A percentile compares a stretch with the other conserved stretches of the same genome.
These are phyloP conservation scores for Hemithea aestivaria DNA, from an alignment of 2,888 invertebrate species.

Conservation along the genomic window DNA sequence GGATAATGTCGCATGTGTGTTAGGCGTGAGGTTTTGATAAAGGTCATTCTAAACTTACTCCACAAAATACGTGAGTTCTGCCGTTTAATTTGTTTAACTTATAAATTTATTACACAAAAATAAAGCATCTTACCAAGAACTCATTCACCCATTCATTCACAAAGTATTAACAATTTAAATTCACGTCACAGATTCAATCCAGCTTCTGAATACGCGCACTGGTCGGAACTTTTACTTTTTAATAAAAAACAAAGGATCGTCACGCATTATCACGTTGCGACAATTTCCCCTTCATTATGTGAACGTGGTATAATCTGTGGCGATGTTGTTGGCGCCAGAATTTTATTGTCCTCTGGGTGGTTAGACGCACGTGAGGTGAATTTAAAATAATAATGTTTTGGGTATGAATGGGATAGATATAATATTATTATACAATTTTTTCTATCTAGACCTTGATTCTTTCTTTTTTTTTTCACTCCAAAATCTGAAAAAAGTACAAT, in stretches of 20 bases:
- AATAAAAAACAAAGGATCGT: constrained; percentile 36
- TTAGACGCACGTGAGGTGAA: constrained; percentile 17
- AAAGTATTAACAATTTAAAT: constrained; percentile 36
- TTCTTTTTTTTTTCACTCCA: too few species aligned
- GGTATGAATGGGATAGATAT: constrained; percentile 3
- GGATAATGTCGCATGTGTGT: too few species aligned
- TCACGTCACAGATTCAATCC: constrained; percentile 48
- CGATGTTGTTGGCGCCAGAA: constrained; percentile 63
- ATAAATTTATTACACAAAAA: too few species aligned
- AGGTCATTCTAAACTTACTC: too few species aligned
- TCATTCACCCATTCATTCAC: constrained; percentile 41
- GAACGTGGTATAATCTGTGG: constrained; percentile 69
- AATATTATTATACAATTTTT: too few species aligned
- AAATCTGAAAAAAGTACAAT: too few species aligned
- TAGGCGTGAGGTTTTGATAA: too few species aligned
- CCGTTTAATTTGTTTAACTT: too few species aligned
- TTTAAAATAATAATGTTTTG: not conserved
- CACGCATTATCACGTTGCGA: constrained; percentile 60
- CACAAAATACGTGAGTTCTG: too few species aligned
- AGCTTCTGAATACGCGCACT: constrained; percentile 61
- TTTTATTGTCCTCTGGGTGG: constrained; percentile 57
- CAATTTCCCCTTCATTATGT: constrained; percentile 69
- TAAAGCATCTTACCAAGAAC: constrained; percentile 35
- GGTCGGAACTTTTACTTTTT: constrained; percentile 62
- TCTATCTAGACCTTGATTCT: too few species aligned